Conservation (phyloP, 2,113 vertebrate species). For the Odontophorus gujanensis region DNA sequence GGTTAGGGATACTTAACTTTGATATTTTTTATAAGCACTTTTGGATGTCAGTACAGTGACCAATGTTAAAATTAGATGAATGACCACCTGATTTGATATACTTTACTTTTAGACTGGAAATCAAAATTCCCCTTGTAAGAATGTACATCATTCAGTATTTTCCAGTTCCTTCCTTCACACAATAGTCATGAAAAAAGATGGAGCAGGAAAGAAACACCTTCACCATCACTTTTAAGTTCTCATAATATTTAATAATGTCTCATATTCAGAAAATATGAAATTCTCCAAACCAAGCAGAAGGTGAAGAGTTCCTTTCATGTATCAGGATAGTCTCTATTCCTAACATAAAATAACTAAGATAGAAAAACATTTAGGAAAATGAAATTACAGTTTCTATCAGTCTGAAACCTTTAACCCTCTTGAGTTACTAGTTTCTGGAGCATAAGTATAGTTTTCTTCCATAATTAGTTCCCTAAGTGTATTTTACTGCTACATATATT, state of each 20-base stretch:
- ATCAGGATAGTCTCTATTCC: neutral
- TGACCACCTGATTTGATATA: neutral
- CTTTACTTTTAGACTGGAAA: neutral
- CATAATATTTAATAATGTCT: neutral
- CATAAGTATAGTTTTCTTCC: rapidly evolving
- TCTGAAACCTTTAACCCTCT: neutral
- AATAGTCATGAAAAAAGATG: neutral
- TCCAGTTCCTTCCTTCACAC: neutral
- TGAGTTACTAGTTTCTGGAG: neutral
- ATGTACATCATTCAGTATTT: neutral
- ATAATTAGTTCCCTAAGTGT: neutral
- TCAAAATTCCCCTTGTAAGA: neutral
- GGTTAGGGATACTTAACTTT: neutral
- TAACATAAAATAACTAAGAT: neutral
- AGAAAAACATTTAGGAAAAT: neutral
- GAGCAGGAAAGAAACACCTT: neutral
- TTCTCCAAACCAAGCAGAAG: neutral
- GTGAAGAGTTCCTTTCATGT: neutral
- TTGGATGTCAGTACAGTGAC: neutral
- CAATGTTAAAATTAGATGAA: neutral
- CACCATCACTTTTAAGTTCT: rapidly evolving
- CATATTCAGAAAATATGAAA: neutral
- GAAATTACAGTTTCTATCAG: rapidly evolving
- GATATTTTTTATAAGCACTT: neutral
- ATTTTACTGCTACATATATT: neutral